These are phyloP conservation scores for Clepsis dumicolana DNA, from an alignment of 2,888 invertebrate genomes.

Conservation along the genomic window DNA sequence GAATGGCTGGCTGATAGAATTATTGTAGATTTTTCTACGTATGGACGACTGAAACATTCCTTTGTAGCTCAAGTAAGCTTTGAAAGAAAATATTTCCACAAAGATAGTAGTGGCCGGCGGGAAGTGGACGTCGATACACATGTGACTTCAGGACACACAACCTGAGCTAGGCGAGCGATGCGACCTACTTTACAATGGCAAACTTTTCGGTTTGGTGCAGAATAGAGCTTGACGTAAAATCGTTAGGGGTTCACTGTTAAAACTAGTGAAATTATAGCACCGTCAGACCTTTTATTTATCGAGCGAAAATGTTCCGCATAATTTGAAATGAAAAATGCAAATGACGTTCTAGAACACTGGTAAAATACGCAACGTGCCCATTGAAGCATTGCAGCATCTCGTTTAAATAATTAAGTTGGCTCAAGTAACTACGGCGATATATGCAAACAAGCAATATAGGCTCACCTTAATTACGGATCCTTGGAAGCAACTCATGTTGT, in stretches of 20 bases:
- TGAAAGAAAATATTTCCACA: slow-evolving; percentile 38
- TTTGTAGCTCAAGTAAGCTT: slow-evolving; percentile 37
- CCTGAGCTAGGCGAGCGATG: slow-evolving; percentile 6
- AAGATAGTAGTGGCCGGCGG: slow-evolving; percentile 21
- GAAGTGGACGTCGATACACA: slow-evolving; percentile 25
- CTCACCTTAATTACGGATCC: slow-evolving; percentile 37
- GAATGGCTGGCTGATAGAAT: slow-evolving; percentile 11
- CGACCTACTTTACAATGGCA: slow-evolving; percentile 29
- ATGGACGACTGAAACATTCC: slow-evolving; percentile 13
- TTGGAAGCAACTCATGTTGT: slow-evolving; percentile 29
- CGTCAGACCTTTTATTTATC: neutral
- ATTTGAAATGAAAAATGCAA: neutral
- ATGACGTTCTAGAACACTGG: neutral
- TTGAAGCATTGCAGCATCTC: slow-evolving; percentile 1
- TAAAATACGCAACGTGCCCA: neutral
- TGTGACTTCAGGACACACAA: slow-evolving; percentile 2
- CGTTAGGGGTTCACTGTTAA: slow-evolving; percentile 7
- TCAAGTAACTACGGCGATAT: slow-evolving; percentile 18
- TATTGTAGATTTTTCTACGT: slow-evolving; percentile 20
- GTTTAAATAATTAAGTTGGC: slow-evolving; percentile 12
- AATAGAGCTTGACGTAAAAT: slow-evolving; percentile 19
- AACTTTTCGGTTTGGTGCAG: slow-evolving; percentile 31
- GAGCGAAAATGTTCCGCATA: neutral
- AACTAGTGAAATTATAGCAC: neutral
- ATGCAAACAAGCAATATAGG: slow-evolving; percentile 23